Evolutionary conservation across 2,888 invertebrate species (phyloP).

Genomic region (Hipparchia semele): DNA sequence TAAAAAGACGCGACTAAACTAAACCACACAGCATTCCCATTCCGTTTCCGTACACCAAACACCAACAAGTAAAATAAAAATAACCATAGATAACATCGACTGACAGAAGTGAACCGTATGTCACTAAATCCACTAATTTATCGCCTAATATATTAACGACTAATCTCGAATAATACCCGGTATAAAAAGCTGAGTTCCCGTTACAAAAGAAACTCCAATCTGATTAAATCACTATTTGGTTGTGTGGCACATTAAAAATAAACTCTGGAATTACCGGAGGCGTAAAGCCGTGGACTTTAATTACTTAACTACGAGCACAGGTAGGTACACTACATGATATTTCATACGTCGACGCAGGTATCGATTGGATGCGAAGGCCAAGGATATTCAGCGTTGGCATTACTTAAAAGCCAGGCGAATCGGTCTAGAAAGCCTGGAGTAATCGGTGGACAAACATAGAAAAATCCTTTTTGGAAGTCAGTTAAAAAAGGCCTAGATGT

Average conservation of each 20-base stretch:
- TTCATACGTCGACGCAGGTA: too few species aligned
- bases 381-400: too few species aligned
- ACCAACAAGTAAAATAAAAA: constrained; percentile 17
- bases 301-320: not conserved
- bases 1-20: constrained; percentile 7
- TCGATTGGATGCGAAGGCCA: too few species aligned
- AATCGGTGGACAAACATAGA: too few species aligned
- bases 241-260: constrained; percentile 35
- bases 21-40: not conserved
- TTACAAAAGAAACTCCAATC: constrained; percentile 32
- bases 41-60: constrained; percentile 24
- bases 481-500: too few species aligned
- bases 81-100: constrained; percentile 32
- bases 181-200: constrained; percentile 36
- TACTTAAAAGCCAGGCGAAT: too few species aligned
- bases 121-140: constrained; percentile 42
- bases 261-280: constrained; percentile 41
- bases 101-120: constrained; percentile 40
- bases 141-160: constrained; percentile 40
- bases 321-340: too few species aligned
- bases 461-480: too few species aligned
- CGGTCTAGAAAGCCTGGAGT: too few species aligned
- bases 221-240: constrained; percentile 40
- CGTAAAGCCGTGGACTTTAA: constrained; percentile 43
- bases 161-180: constrained; percentile 33